A percentile compares a stretch with the other conserved stretches of the same genome.
These are phyloP conservation scores for Paedocypris sp. DNA, from an alignment of 2,113 vertebrate genomes.

Conservation along the genomic window DNA sequence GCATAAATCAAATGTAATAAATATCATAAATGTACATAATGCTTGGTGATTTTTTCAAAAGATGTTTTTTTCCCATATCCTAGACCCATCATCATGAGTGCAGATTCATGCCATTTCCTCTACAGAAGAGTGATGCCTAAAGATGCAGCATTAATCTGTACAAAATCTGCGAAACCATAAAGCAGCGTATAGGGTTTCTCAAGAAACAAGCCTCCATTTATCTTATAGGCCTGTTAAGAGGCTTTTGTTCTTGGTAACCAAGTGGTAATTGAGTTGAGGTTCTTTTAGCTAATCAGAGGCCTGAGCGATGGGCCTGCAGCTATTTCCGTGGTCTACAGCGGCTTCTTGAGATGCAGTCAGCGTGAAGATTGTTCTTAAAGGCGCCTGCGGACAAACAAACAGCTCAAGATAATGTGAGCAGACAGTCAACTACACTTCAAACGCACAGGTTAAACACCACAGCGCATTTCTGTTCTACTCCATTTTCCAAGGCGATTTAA, in stretches of 20 bases:
- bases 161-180: neutral
- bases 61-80: too few species aligned
- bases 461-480: neutral
- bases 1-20: too few species aligned
- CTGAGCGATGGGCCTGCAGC: too few species aligned
- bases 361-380: neutral
- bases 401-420: neutral
- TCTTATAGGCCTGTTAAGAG: conserved; percentile 7
- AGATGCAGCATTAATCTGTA: too few species aligned
- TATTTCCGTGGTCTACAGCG: neutral
- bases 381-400: neutral
- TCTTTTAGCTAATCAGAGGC: conserved; percentile 15
- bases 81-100: too few species aligned
- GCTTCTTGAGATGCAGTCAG: conserved; percentile 11
- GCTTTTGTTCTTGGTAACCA: conserved; percentile 14
- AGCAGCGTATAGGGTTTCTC: neutral
- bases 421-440: neutral
- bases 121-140: too few species aligned
- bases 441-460: neutral
- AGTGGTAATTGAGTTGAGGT: conserved; percentile 9
- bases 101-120: too few species aligned
- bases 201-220: conserved; percentile 1
- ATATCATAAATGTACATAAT: too few species aligned
- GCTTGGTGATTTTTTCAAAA: too few species aligned
- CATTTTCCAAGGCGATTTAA: neutral